Percentiles rank a stretch among this genome's conserved stretches.
Evolutionary conservation across 2,888 invertebrate genomes (phyloP).

Genomic region (Acronicta leporina): DNA sequence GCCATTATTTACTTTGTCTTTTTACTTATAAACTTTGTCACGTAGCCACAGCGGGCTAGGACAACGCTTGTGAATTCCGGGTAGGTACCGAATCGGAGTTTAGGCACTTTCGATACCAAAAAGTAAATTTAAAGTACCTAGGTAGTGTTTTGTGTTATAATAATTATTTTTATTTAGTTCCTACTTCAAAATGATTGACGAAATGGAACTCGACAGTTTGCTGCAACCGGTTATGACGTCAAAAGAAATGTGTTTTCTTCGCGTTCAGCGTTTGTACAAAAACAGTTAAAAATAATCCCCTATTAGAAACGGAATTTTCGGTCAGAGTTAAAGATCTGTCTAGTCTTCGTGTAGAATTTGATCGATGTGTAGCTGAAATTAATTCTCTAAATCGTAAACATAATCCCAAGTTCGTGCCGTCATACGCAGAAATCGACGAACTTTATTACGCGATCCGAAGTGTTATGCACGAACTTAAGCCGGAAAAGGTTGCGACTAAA

Average conservation of each 20-base stretch:
- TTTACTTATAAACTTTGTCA: too few relatives aligned
- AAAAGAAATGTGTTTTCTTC: constrained; percentile 3
- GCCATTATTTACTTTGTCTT: too few relatives aligned
- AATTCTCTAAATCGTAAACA: neutral
- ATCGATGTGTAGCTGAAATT: neutral
- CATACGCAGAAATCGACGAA: neutral
- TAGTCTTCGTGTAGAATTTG: neutral
- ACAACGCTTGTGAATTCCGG: too few relatives aligned
- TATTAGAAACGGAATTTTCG: neutral
- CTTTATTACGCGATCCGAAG: neutral
- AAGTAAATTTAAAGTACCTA: neutral
- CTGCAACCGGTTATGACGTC: constrained; percentile 1
- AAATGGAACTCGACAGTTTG: neutral
- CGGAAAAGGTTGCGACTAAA: neutral
- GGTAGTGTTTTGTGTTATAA: neutral
- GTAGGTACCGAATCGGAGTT: too few relatives aligned
- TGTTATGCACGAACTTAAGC: neutral
- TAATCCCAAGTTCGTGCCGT: neutral
- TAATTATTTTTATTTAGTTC: too few relatives aligned
- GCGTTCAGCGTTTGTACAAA: constrained; percentile 1
- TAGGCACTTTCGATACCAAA: too few relatives aligned
- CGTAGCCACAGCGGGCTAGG: too few relatives aligned
- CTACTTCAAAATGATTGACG: neutral
- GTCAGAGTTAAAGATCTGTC: neutral
- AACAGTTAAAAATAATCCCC: neutral